Evolutionary conservation across 2,888 invertebrate genomes (phyloP).

Genomic region (Disparrhopalites patrizii): DNA sequence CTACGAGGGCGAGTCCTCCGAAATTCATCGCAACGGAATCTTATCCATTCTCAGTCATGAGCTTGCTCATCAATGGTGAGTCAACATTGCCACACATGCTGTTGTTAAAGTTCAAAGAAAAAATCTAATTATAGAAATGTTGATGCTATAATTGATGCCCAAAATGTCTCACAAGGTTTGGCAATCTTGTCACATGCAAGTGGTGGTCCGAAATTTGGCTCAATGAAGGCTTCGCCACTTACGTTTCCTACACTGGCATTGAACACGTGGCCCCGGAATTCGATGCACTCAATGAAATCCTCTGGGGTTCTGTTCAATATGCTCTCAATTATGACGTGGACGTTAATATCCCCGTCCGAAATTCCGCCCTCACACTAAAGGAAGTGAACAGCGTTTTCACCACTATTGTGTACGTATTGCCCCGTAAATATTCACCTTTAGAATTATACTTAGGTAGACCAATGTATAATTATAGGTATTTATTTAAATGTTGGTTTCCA

Average conservation of each 20-base stretch:
- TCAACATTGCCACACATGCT: background rate
- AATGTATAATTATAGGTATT: too few species aligned
- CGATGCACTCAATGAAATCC: slow-evolving; percentile 1
- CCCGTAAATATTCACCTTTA: too few species aligned
- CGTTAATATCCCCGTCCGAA: background rate
- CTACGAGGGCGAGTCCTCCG: background rate
- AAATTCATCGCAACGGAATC: background rate
- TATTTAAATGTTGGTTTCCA: too few species aligned
- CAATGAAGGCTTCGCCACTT: slow-evolving; percentile 42
- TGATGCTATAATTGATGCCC: background rate
- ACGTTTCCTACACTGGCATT: slow-evolving; percentile 18
- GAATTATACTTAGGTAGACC: too few species aligned
- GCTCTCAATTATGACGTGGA: slow-evolving; percentile 26
- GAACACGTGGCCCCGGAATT: background rate
- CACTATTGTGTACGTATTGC: slow-evolving; percentile 12
- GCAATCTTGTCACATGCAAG: slow-evolving; percentile 35
- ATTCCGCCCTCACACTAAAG: background rate
- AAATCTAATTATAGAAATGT: background rate
- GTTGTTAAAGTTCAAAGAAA: background rate
- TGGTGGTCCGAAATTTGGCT: slow-evolving; percentile 25
- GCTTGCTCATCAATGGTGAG: slow-evolving; percentile 34
- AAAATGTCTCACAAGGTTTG: slow-evolving; percentile 25
- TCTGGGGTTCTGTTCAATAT: slow-evolving; percentile 11
- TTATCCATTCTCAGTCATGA: slow-evolving; percentile 3
- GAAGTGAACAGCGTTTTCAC: slow-evolving; percentile 49